Percentiles rank a stretch among this genome's conserved stretches.
phyloP scores from a whole-genome alignment of 2,888 invertebrate species.

The Agrotis puta region DNA sequence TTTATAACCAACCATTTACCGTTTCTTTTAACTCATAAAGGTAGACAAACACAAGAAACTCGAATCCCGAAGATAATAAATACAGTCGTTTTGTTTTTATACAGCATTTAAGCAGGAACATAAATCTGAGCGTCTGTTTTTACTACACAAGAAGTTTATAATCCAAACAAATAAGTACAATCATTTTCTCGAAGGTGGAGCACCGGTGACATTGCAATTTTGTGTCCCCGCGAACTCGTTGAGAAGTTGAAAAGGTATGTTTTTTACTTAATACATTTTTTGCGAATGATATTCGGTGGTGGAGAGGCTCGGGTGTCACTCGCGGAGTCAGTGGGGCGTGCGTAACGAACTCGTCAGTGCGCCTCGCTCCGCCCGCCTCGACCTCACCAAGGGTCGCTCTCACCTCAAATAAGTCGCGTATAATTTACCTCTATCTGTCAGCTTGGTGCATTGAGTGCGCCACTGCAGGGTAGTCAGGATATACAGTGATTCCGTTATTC shows the following conservation, averaged over 20 bases:
- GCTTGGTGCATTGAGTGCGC: slow-evolving; percentile 57
- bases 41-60: slow-evolving; percentile 53
- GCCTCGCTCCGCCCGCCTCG: slow-evolving; percentile 61
- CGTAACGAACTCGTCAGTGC: slow-evolving; percentile 86
- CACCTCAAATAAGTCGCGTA: slow-evolving; percentile 66
- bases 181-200: slow-evolving; percentile 68
- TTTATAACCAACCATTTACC: slow-evolving; percentile 54
- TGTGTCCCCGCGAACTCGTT: slow-evolving; percentile 77
- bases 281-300: slow-evolving; percentile 82
- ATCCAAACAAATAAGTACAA: slow-evolving; percentile 58
- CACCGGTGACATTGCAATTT: slow-evolving; percentile 73
- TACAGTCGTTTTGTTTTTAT: slow-evolving; percentile 60
- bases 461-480: slow-evolving; percentile 21
- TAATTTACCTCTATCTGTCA: slow-evolving; percentile 66
- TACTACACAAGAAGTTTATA: slow-evolving; percentile 34
- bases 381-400: slow-evolving; percentile 65
- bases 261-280: slow-evolving; percentile 84
- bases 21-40: slow-evolving; percentile 58
- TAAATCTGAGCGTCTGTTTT: slow-evolving; percentile 37
- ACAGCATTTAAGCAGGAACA: slow-evolving; percentile 45
- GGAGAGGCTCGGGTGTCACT: slow-evolving; percentile 86
- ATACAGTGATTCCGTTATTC: slow-evolving; percentile 16
- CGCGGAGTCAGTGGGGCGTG: slow-evolving; percentile 84
- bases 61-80: slow-evolving; percentile 51
- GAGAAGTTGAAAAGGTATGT: slow-evolving; percentile 84